Conservation (phyloP, 2,797 vertebrate species). For the Onychomys arenicola region DNA sequence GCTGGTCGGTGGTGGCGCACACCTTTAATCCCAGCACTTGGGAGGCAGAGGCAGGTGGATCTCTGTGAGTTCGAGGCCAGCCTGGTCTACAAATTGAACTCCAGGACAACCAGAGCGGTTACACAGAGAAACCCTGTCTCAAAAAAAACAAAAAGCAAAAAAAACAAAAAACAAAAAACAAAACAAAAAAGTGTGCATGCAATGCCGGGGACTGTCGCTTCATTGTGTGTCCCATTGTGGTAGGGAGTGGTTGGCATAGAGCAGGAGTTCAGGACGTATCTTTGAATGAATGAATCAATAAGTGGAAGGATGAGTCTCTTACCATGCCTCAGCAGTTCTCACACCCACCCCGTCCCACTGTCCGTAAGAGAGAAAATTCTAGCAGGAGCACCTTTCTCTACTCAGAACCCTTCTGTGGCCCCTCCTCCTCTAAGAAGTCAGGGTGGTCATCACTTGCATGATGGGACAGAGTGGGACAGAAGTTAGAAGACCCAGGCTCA, state of each 20-base stretch:
- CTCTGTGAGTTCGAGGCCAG: too few relatives aligned
- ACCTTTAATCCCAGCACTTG: too few relatives aligned
- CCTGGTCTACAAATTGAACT: too few relatives aligned
- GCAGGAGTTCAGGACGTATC: not conserved
- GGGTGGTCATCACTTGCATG: not conserved
- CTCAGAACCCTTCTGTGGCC: not conserved
- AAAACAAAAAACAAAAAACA: too few relatives aligned
- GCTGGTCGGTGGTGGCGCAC: too few relatives aligned
- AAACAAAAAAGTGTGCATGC: not conserved
- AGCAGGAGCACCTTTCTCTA: not conserved
- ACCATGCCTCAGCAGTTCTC: not conserved
- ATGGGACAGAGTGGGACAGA: not conserved
- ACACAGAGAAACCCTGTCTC: too few relatives aligned
- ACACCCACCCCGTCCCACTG: not conserved
- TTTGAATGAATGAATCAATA: not conserved
- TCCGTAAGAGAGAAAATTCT: slow-evolving; percentile 13
- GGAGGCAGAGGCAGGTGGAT: too few relatives aligned
- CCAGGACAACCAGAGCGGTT: too few relatives aligned
- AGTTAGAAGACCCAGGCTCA: not conserved
- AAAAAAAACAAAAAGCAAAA: too few relatives aligned
- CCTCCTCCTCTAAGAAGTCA: not conserved
- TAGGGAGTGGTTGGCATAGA: not conserved
- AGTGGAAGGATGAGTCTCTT: not conserved
- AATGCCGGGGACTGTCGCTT: not conserved
- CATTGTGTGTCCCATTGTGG: not conserved